A percentile compares a stretch with the other conserved stretches of the same genome.
phyloP scores from a whole-genome alignment of 2,888 invertebrate genomes.

The Agapostemon virescens region DNA sequence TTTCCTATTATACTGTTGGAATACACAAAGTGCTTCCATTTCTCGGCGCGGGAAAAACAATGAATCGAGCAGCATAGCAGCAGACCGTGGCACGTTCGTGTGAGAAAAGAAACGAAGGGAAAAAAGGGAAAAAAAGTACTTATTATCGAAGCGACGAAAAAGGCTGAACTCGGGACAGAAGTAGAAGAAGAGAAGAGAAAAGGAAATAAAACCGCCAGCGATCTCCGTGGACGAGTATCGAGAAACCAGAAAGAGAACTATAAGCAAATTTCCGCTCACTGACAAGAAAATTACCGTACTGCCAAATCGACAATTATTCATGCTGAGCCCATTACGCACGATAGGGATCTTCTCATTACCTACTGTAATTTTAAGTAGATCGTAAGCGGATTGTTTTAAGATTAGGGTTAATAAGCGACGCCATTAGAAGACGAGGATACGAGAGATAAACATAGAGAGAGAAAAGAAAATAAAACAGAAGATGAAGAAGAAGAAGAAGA shows the following conservation, averaged over 20 bases:
- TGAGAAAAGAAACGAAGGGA: neutral
- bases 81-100: slow-evolving; percentile 5
- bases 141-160: slow-evolving; percentile 46
- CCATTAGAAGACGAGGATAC: slow-evolving; percentile 58
- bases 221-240: slow-evolving; percentile 22
- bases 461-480: neutral
- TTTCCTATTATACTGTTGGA: slow-evolving; percentile 55
- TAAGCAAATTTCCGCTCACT: slow-evolving; percentile 73
- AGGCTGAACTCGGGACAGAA: slow-evolving; percentile 22
- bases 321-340: slow-evolving; percentile 76
- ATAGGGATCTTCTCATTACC: slow-evolving; percentile 78
- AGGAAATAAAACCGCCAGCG: slow-evolving; percentile 8
- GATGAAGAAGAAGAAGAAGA: slow-evolving; percentile 16
- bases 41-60: slow-evolving; percentile 37
- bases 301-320: slow-evolving; percentile 80
- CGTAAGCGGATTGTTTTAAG: slow-evolving; percentile 76
- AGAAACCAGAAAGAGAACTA: slow-evolving; percentile 56
- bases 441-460: neutral
- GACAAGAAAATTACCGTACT: slow-evolving; percentile 78
- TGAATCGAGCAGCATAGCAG: neutral
- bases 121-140: slow-evolving; percentile 47
- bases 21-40: slow-evolving; percentile 52
- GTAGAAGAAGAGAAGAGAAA: neutral
- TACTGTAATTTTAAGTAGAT: slow-evolving; percentile 76
- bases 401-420: slow-evolving; percentile 71